phyloP scores from a whole-genome alignment of 2,113 vertebrate genomes.

The Carollia perspicillata region DNA sequence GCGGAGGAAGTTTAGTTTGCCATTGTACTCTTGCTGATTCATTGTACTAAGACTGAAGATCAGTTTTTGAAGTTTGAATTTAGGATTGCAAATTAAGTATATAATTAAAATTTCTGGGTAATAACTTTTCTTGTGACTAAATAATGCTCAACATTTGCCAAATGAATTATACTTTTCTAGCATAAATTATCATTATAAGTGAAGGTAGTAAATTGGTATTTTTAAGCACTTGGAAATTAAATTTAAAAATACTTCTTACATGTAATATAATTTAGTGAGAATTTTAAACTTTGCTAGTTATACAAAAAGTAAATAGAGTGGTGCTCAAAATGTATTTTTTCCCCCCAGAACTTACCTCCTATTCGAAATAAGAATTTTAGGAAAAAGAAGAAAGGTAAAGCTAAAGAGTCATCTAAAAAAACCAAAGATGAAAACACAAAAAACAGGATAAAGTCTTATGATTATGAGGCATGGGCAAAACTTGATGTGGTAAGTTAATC shows the following conservation, averaged over 20 bases:
- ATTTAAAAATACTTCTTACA: neutral
- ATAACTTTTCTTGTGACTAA: slow-evolving; percentile 33
- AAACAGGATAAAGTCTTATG: slow-evolving; percentile 89
- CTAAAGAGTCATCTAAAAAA: slow-evolving; percentile 79
- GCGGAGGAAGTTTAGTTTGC: neutral
- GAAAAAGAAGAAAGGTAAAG: slow-evolving; percentile 88
- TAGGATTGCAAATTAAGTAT: slow-evolving; percentile 44
- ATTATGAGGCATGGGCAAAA: slow-evolving; percentile 96
- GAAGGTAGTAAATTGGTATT: slow-evolving; percentile 7
- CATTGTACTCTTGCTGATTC: neutral
- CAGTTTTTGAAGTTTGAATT: slow-evolving; percentile 34
- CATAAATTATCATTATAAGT: neutral
- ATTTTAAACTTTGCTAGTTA: slow-evolving; percentile 21
- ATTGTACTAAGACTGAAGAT: neutral
- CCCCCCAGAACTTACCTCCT: slow-evolving; percentile 87
- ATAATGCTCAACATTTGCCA: neutral
- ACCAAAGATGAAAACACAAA: slow-evolving; percentile 83
- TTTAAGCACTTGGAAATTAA: slow-evolving; percentile 49
- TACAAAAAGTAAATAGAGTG: neutral
- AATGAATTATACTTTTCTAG: slow-evolving; percentile 29
- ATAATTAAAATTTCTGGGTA: neutral
- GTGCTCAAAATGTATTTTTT: neutral
- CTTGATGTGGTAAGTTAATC: slow-evolving; percentile 91
- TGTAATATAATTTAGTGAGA: slow-evolving; percentile 41
- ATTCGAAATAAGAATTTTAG: slow-evolving; percentile 93